phyloP scores from a whole-genome alignment of 1,140 invertebrate genomes.

The Trichoplusia ni region DNA sequence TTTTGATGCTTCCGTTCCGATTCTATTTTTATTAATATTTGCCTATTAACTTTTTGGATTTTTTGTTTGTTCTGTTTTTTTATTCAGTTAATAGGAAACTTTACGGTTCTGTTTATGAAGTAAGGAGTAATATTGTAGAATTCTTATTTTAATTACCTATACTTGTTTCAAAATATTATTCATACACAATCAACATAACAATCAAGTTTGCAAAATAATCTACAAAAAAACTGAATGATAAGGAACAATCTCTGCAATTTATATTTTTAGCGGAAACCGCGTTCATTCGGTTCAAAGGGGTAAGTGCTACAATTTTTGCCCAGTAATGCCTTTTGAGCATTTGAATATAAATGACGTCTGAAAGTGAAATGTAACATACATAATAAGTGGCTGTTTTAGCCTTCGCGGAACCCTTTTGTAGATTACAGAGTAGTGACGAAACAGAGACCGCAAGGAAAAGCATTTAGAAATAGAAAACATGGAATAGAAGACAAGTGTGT shows the following conservation, averaged over 20 bases:
- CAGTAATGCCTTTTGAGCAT: constrained; percentile 79
- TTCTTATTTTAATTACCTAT: no score
- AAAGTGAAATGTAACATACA: constrained; percentile 82
- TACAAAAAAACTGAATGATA: neutral
- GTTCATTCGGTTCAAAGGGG: constrained; percentile 75
- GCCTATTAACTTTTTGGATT: constrained; percentile 47
- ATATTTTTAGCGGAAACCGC: constrained; percentile 63
- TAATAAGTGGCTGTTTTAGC: constrained; percentile 81
- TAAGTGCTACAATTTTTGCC: constrained; percentile 79
- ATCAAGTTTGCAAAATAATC: no score
- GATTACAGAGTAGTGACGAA: constrained; percentile 64
- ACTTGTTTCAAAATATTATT: no score
- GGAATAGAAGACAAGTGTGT: neutral
- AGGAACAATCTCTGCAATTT: constrained; percentile 49
- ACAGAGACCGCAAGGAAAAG: constrained; percentile 38
- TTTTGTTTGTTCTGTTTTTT: constrained; percentile 23
- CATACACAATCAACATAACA: no score
- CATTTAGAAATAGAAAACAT: neutral
- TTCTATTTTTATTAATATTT: constrained; percentile 63
- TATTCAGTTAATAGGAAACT: no score
- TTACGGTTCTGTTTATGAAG: no score
- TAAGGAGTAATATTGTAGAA: no score
- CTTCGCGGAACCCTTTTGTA: constrained; percentile 78
- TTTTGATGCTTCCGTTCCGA: constrained; percentile 67
- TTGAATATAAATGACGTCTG: constrained; percentile 81